Percentiles rank a stretch among this genome's conserved stretches.
Conservation (phyloP, 2,888 invertebrate species). For the Notodonta ziczac region DNA sequence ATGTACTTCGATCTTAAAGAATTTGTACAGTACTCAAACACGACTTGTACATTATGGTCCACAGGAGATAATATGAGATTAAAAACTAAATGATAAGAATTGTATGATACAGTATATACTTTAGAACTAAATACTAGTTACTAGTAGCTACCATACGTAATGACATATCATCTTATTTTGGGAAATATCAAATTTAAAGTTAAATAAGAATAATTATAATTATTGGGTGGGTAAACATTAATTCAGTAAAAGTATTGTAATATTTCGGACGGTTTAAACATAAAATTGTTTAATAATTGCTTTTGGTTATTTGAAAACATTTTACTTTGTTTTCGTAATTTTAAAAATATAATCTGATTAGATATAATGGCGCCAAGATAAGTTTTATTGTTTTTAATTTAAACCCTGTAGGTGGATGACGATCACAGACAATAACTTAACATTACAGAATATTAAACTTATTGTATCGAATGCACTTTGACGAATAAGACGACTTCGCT, state of each 20-base stretch:
- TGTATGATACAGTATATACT: not conserved
- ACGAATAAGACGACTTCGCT: too few species aligned
- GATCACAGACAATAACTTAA: conserved; percentile 32
- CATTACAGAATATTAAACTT: conserved; percentile 9
- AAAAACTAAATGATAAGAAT: not conserved
- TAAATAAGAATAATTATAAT: too few species aligned
- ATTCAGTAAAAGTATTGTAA: not conserved
- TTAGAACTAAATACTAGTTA: too few species aligned
- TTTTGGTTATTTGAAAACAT: not conserved
- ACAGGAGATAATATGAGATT: not conserved
- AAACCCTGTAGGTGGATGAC: conserved; percentile 24
- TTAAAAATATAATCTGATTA: not conserved
- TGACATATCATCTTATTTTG: too few species aligned
- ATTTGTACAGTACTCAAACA: not conserved
- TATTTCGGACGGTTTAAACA: not conserved
- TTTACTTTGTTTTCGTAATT: not conserved
- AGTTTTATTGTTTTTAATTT: conserved; percentile 3
- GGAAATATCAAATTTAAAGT: too few species aligned
- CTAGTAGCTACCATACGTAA: too few species aligned
- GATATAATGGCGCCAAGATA: not conserved
- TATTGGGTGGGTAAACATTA: too few species aligned
- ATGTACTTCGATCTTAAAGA: not conserved
- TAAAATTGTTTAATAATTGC: not conserved
- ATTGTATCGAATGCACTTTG: not conserved
- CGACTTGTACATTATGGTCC: not conserved